Base-by-base conservation (phyloP, 1,140 invertebrate genomes). In the Drosophila trapezifrons region DNA sequence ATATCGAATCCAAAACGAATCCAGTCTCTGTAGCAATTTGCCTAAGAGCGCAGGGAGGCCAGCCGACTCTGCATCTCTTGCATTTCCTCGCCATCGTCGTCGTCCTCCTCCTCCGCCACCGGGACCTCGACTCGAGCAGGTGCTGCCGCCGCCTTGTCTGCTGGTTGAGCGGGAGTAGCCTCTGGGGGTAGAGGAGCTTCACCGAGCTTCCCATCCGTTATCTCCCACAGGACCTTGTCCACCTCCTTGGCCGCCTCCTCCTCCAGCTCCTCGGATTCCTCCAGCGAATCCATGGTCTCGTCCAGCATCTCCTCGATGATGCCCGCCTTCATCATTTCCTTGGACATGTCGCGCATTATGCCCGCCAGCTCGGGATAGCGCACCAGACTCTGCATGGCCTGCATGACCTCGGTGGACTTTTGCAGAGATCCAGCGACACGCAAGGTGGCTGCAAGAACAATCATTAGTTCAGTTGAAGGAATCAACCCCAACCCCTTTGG, bases 291-390 rank as follows among this genome's bases (percentile, higher is more conserved):
- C 95, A 99, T 96, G 29, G 98, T 98, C 92, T 99, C 99, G 78
- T 99, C 98, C 42, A 99, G 93, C 98, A 99, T 99, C 93, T 99
- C 98, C 92, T 99, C 98, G 65, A 99, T 98, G 46, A 99, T 99
- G n/a, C 98, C 98, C 7, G 98, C 98, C 92, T 96, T 98, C 97
- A 98, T 99, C 98, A 99, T 99, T 94, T 99, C 98, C 93, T 98
- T 98, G 0, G 98, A 99, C 93, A 99, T 93, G 79, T 99, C 98
- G 89, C 98, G 95, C 99, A 99, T 99, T 0, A 98, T 98, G 17
- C 95, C 95, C 3, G 97, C 97, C 18, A 99, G 95, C 93, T 99
- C 98, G 0, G 98, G 98, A 6, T 99, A 94, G 80, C 96, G 95
- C 0, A 99, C 93, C 9, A 99, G 92, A 35, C 95, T 94, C 86